Base-by-base conservation (phyloP, 2,888 invertebrate genomes). In the Agonum fuliginosum region DNA sequence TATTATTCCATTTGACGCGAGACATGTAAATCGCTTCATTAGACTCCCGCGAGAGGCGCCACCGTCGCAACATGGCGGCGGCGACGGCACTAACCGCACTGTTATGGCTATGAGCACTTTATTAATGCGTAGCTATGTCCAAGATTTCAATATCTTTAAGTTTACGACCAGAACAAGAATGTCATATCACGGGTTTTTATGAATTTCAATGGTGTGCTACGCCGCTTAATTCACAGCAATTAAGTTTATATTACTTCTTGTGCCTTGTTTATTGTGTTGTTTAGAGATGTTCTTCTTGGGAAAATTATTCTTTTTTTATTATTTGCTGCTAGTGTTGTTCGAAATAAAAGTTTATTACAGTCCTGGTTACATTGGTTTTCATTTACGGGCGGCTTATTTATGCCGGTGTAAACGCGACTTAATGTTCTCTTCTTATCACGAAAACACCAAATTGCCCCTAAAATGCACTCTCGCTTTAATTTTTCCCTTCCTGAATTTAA, bases 81-180 rank as follows among this genome's bases (percentile, higher is more conserved):
- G 30, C 30, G 58, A 30, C 58, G 58, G 58, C 58, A 12, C 24
- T 62, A 62, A 62, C 27, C 58, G 58, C 34, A 30, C 58, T 62
- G 30, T 62, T 62, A 62, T 30, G 58, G 80, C 79, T 79, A 78
- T 80, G 58, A 62, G 80, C 81, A 80, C 83, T 83, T 84, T 85
- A 85, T 85, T 84, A 85, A 85, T 83, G 82, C 83, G 84, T 62
- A 62, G 58, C 58, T 30, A 62, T 62, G 58, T 84, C 83, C 82
- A 81, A 81, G 82, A 84, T 83, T 83, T 84, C 83, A 86, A 85
- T 85, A 85, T 84, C 84, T 83, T 84, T 81, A 83, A 85, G 83
- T 86, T 86, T 86, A 86, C 84, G 86, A 86, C 84, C 84, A 81
- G 85, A 76, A 81, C 84, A 84, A 84, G 86, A 86, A 86, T 86